Evolutionary conservation across 2,797 vertebrate genomes (phyloP).

Genomic region (Gallirallus australis): DNA sequence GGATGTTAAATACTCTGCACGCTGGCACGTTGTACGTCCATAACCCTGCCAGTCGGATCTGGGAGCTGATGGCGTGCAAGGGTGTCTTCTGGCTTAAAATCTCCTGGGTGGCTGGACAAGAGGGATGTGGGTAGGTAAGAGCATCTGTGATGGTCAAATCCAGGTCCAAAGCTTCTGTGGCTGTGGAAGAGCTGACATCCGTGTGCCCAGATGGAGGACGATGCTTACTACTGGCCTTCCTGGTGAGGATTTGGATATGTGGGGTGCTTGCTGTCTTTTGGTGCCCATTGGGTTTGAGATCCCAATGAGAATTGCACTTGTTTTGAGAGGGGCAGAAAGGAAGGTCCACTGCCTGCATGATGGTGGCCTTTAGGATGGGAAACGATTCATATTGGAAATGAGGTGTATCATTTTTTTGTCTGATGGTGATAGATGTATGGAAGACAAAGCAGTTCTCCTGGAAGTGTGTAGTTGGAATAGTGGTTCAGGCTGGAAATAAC

Average conservation of each 20-base stretch:
- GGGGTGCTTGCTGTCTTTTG: neutral
- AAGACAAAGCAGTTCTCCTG: neutral
- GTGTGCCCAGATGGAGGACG: neutral
- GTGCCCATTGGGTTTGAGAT: neutral
- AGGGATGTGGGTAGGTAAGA: neutral
- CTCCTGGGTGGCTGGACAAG: neutral
- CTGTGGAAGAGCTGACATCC: neutral
- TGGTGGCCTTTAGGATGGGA: neutral
- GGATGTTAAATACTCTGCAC: neutral
- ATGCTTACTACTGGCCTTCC: neutral
- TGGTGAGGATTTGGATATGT: rapidly evolving
- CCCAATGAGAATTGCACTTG: neutral
- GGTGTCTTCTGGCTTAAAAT: neutral
- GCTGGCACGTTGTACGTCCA: neutral
- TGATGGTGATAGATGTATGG: neutral
- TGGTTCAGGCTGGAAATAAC: neutral
- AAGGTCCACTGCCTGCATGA: neutral
- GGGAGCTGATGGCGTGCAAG: rapidly evolving
- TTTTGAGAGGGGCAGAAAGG: neutral
- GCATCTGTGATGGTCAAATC: rapidly evolving
- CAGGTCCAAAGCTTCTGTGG: neutral
- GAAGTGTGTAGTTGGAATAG: neutral
- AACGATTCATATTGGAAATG: neutral
- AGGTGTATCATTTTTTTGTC: neutral
- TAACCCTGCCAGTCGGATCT: neutral